Conservation (phyloP, 2,888 invertebrate genomes). For the Nemurella pictetii region DNA sequence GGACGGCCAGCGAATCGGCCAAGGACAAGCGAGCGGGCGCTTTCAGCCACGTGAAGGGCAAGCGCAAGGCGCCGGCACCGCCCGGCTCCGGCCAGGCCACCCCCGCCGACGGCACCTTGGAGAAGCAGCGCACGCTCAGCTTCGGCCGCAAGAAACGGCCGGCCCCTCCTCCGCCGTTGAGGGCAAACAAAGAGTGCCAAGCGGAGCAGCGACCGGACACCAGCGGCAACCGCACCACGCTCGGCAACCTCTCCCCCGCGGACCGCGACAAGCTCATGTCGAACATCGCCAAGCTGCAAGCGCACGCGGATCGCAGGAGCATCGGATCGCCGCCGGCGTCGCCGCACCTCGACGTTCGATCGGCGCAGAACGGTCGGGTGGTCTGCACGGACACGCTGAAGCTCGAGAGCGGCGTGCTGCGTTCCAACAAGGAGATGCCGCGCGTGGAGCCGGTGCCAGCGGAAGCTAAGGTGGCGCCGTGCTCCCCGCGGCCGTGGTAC, state of each 20-base stretch:
- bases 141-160: conserved; percentile 52
- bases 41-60: conserved; percentile 71
- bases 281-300: conserved; percentile 44
- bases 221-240: conserved; percentile 20
- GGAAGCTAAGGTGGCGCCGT: conserved; percentile 44
- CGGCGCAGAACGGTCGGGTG: conserved; percentile 35
- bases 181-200: conserved; percentile 17
- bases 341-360: conserved; percentile 31
- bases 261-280: conserved; percentile 44
- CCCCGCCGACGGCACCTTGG: conserved; percentile 30
- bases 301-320: conserved; percentile 42
- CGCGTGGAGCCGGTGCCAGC: conserved; percentile 34
- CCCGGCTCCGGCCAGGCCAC: conserved; percentile 50
- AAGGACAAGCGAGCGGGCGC: conserved; percentile 61
- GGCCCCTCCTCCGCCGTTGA: conserved; percentile 55
- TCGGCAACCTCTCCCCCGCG: conserved; percentile 41
- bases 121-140: conserved; percentile 35
- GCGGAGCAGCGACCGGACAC: background rate
- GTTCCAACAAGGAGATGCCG: conserved; percentile 51
- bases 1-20: conserved; percentile 65
- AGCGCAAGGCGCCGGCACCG: conserved; percentile 72
- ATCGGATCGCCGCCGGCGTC: conserved; percentile 37
- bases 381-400: conserved; percentile 51
- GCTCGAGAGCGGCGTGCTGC: conserved; percentile 56
- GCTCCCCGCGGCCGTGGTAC: conserved; percentile 67